phyloP scores from a whole-genome alignment of 2,797 vertebrate species.

The Spondyliosoma cantharus region DNA sequence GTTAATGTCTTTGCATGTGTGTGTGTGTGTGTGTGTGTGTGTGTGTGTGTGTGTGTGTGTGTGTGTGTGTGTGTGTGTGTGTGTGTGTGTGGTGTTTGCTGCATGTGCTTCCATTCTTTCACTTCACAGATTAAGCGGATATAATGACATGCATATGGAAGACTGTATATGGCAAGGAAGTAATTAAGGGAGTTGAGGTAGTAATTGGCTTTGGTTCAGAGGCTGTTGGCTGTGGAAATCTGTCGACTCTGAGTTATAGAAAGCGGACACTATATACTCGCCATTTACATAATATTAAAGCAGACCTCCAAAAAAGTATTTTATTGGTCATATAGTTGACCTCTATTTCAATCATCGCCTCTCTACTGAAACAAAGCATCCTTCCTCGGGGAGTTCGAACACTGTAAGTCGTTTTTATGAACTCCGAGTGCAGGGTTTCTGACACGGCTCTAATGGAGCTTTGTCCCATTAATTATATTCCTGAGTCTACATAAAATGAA shows the following conservation, averaged over 20 bases:
- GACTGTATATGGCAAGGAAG: constrained; percentile 53
- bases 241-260: constrained; percentile 39
- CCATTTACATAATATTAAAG: constrained; percentile 13
- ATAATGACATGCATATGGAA: constrained; percentile 62
- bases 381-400: background rate
- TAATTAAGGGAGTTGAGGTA: constrained; percentile 61
- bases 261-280: constrained; percentile 5
- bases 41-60: constrained; percentile 20
- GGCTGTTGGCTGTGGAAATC: constrained; percentile 39
- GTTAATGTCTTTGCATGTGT: constrained; percentile 46
- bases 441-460: constrained; percentile 7
- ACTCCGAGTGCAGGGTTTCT: background rate
- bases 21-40: constrained; percentile 30
- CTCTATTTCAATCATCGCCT: background rate
- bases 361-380: background rate
- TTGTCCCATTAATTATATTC: constrained; percentile 23
- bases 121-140: constrained; percentile 54
- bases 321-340: background rate
- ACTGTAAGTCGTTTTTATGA: constrained; percentile 7
- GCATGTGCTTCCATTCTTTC: constrained; percentile 51
- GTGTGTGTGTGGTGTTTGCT: constrained; percentile 39
- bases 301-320: background rate
- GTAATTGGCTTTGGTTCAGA: constrained; percentile 66
- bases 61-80: constrained; percentile 31
- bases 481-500: constrained; percentile 1